phyloP scores from a whole-genome alignment of 2,888 invertebrate genomes.

The Andrena praecox region DNA sequence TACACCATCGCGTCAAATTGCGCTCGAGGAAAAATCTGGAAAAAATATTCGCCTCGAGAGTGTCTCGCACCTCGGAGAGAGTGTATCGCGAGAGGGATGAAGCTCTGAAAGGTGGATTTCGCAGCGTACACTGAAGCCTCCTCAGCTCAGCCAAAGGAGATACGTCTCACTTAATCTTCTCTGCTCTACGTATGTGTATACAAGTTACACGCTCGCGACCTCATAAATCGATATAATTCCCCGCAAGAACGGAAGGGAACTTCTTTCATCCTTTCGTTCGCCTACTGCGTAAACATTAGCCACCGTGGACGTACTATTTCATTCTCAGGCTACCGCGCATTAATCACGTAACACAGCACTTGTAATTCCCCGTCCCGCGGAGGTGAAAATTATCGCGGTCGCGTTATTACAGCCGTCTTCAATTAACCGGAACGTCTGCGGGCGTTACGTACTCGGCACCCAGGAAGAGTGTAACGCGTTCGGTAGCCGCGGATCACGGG shows the following conservation, averaged over 20 bases:
- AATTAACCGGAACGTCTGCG: constrained; percentile 33
- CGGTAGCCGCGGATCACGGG: not conserved
- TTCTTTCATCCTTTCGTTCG: not conserved
- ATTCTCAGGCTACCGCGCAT: not conserved
- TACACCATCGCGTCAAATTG: not conserved
- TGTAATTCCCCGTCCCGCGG: constrained; percentile 5
- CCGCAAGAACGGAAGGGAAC: constrained; percentile 1
- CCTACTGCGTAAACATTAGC: not conserved
- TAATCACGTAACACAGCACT: constrained; percentile 13
- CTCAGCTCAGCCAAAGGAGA: not conserved
- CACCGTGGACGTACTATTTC: not conserved
- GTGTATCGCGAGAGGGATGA: constrained; percentile 3
- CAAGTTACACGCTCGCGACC: constrained; percentile 9
- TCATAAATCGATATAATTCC: constrained; percentile 10
- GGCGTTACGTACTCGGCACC: not conserved
- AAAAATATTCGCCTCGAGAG: not conserved
- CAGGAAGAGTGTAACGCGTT: not conserved
- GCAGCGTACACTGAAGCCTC: no score
- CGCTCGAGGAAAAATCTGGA: no score
- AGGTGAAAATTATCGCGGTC: constrained; percentile 25
- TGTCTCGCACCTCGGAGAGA: not conserved
- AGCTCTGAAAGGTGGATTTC: constrained; percentile 2
- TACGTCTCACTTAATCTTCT: constrained; percentile 2
- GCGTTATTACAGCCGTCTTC: constrained; percentile 29
- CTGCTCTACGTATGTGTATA: not conserved